Percentiles rank a stretch among this genome's conserved stretches.
Evolutionary conservation across 2,888 invertebrate genomes (phyloP).

Genomic region (Drosophila kanekoi): DNA sequence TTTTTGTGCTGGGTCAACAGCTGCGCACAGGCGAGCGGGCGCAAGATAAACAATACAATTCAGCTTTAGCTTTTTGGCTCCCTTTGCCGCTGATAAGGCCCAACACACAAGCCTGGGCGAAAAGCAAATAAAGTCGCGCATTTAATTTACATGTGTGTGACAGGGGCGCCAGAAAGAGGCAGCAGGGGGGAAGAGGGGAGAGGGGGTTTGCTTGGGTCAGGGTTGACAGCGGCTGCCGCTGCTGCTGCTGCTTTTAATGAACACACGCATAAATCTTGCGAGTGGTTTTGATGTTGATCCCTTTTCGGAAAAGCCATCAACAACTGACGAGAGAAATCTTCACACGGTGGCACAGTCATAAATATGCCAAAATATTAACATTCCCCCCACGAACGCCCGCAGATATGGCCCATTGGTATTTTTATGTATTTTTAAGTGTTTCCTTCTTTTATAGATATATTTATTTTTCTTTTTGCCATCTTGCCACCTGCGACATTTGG

Average conservation of each 20-base stretch:
- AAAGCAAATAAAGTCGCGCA: slow-evolving; percentile 50
- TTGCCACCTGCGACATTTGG: slow-evolving; percentile 64
- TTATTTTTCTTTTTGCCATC: slow-evolving; percentile 24
- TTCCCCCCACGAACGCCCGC: background rate
- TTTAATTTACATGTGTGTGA: slow-evolving; percentile 40
- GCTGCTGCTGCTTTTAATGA: slow-evolving; percentile 44
- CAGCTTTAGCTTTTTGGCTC: slow-evolving; percentile 46
- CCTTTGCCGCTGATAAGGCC: slow-evolving; percentile 41
- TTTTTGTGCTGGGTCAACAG: slow-evolving; percentile 35
- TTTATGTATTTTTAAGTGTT: slow-evolving; percentile 79
- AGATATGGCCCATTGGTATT: slow-evolving; percentile 60
- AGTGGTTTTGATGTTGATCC: slow-evolving; percentile 53
- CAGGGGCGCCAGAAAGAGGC: too few relatives aligned
- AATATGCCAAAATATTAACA: slow-evolving; percentile 43
- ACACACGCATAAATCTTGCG: slow-evolving; percentile 52
- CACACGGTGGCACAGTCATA: slow-evolving; percentile 36
- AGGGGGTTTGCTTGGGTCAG: background rate
- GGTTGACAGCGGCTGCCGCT: background rate
- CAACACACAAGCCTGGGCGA: slow-evolving; percentile 40
- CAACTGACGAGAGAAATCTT: slow-evolving; percentile 42
- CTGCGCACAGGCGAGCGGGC: slow-evolving; percentile 30
- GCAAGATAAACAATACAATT: slow-evolving; percentile 54
- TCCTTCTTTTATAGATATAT: slow-evolving; percentile 21
- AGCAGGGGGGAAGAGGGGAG: too few relatives aligned
- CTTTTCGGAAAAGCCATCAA: slow-evolving; percentile 45